Evolutionary conservation across 2,888 invertebrate species (phyloP), one percentile per base, ranked within the genome.

Genomic region (Conus canariensis): DNA sequence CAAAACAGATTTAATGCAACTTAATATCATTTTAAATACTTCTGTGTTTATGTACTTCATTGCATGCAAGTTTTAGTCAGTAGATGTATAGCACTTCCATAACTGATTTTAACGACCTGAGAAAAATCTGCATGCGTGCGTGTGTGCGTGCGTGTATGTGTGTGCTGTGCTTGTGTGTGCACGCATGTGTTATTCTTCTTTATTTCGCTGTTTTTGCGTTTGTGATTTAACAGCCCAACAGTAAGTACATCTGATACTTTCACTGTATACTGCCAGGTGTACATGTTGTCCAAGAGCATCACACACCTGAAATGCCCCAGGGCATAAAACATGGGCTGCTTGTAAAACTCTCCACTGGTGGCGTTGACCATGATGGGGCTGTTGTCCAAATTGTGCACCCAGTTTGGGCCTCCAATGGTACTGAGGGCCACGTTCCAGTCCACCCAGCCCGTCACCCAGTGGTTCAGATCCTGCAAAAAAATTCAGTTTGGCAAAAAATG

Each of bases 401-500:
- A 98, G 95, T 98, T 98, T 0, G 99, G 99, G 0, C 98, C 98
- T n/a, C 98, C 98, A 0, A 95, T 92, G 90, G 97, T 96, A 95
- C 98, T 97, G 45, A 99, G 96, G 25, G 97, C 98, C 89, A 99
- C 96, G 96, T 99, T 99, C 98, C 98, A 99, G 96, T 99, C 98
- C 0, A 98, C 97, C 98, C 98, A 99, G 1, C 98, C 98, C 56
- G 97, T 97, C 0, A 98, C 97, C 96, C 97, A 98, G 95, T 98
- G 97, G 93, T 97, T 97, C 45, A 98, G 95, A 96, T 98, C 98
- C 97, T 98, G 74, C 16, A 85, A 6, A 87, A 87, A 70, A 70
- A 45, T 45, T 45, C 45, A 45, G 45, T 45, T 45, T 45, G 45
- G 4, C 2, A 45, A 45, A 64, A 19, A 85, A 59, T 4, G 45